Base-by-base conservation (phyloP, 1,140 invertebrate genomes). In the Choristoneura fumiferana region DNA sequence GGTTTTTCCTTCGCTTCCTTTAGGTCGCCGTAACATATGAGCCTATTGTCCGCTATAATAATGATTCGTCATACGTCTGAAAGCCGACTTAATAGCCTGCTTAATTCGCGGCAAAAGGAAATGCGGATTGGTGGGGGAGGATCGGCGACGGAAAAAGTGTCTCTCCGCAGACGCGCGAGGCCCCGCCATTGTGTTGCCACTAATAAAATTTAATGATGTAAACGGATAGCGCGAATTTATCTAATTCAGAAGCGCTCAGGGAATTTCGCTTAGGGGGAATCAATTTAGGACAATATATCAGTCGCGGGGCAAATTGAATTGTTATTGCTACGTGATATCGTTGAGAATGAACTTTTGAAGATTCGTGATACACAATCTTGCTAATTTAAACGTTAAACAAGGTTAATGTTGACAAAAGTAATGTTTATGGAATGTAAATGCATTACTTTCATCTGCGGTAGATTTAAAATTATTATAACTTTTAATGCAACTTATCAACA, bases 191-290 rank as follows among this genome's bases (percentile, higher is more conserved):
- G 82, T 87, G 67, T 77, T 77, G 73, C 78, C 66, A 75, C 79
- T 86, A 87, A 87, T 89, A 89, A 87, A 89, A 87, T 89, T 87
- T 89, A 89, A 87, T 89, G 84, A 86, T 86, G 86, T 89, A 87
- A 89, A 89, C 82, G 82, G 82, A 88, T 88, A 87, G 76, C 79
- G 73, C 67, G 81, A 84, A 85, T 84, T 83, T 81, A 85, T 84
- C 76, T 81, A 76, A 82, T 64, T 84, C 68, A 54, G 63, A 61
- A 79, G 57, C 61, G 67, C 67, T 67, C 55, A 52, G 76, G 71
- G 76, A 69, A 69, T 67, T 54, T 54, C 71, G 65, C 69, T 78
- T 71, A 76, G 76, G 80, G 81, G 76, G 74, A 84, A 84, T 81
- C 81, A 79, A 83, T 84, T 78, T 76, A 75, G 57, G 63, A 78